Evolutionary conservation across 2,888 invertebrate species (phyloP).

Genomic region (Xanthorhoe spadicearia): DNA sequence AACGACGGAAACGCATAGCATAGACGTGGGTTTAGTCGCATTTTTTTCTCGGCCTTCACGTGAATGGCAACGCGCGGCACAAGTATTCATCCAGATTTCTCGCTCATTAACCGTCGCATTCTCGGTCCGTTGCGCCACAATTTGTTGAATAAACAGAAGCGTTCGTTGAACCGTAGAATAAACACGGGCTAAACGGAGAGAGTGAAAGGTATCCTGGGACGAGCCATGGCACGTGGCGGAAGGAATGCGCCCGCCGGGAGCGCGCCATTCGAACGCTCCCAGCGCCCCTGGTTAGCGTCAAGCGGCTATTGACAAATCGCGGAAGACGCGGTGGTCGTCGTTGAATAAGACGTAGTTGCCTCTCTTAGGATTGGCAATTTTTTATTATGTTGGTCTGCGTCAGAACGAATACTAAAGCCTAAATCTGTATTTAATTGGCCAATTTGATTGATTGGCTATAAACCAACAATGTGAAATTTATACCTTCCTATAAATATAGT

Average conservation of each 20-base stretch:
- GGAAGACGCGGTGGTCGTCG: constrained; percentile 25
- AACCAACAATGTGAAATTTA: neutral
- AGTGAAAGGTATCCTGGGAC: constrained; percentile 64
- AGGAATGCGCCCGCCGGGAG: constrained; percentile 58
- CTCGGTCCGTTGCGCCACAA: constrained; percentile 50
- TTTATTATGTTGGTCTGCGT: neutral
- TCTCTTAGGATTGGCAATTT: neutral
- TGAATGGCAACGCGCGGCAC: constrained; percentile 75
- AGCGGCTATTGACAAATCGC: constrained; percentile 30
- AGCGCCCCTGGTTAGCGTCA: constrained; percentile 24
- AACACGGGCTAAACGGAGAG: constrained; percentile 63
- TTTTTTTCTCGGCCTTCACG: constrained; percentile 74
- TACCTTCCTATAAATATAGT: neutral
- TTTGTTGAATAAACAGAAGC: constrained; percentile 63
- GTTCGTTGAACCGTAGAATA: constrained; percentile 70
- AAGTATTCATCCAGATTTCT: constrained; percentile 46
- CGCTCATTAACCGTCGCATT: constrained; percentile 63
- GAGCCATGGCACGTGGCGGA: constrained; percentile 59
- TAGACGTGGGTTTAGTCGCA: constrained; percentile 50
- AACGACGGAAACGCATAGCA: constrained; percentile 75
- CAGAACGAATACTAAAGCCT: neutral
- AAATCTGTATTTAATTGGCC: neutral
- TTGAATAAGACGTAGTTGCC: neutral
- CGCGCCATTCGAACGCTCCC: constrained; percentile 55
- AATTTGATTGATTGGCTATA: neutral